A percentile compares a stretch with the other conserved stretches of the same genome.
Conservation (phyloP, 2,113 vertebrate genomes). For the Rhinoderma darwinii region DNA sequence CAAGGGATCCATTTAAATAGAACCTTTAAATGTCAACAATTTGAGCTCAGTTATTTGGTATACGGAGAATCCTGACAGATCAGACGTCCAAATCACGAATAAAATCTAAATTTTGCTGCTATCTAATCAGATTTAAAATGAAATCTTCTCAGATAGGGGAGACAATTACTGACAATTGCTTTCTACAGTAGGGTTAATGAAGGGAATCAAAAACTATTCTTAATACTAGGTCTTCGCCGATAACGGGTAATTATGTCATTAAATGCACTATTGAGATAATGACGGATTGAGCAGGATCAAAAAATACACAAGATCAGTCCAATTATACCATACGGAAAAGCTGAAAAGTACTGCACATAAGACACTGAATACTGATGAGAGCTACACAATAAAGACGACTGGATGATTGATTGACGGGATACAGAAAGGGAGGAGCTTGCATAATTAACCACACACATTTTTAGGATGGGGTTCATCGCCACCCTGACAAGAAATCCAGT, state of each 20-base stretch:
- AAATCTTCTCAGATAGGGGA: neutral
- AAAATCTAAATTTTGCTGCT: constrained; percentile 59
- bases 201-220: constrained; percentile 7
- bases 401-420: neutral
- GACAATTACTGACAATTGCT: constrained; percentile 2
- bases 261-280: neutral
- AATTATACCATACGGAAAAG: neutral
- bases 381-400: neutral
- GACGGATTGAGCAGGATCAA: constrained; percentile 1
- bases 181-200: neutral
- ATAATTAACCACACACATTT: neutral
- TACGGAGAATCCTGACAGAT: constrained; percentile 63
- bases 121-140: constrained; percentile 63
- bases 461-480: neutral
- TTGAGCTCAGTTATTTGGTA: constrained; percentile 60
- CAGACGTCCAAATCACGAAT: constrained; percentile 63
- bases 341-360: neutral
- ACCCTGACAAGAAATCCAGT: neutral
- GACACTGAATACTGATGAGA: constrained; percentile 18
- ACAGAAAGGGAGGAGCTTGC: neutral
- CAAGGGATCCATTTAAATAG: constrained; percentile 33
- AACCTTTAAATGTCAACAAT: constrained; percentile 58
- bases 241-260: constrained; percentile 11
- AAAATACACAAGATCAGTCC: neutral
- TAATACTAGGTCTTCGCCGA: neutral